These are phyloP conservation scores for Deilephila elpenor DNA, from an alignment of 2,888 invertebrate species.

Conservation along the genomic window DNA sequence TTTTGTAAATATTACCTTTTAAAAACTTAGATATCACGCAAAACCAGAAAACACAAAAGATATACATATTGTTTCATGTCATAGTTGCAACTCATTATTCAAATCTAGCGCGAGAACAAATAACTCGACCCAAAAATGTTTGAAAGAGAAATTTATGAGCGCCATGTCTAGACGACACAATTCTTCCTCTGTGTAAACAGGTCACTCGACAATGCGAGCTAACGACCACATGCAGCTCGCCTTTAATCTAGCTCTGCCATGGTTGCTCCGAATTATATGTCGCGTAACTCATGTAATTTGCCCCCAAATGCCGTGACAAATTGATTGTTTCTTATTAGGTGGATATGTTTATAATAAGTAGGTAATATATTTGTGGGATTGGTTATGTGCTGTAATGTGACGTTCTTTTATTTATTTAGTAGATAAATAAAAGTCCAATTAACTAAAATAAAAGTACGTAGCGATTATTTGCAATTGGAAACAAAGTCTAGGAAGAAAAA, in stretches of 20 bases:
- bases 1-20: too few relatives aligned
- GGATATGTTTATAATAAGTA: too few relatives aligned
- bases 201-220: constrained; percentile 7
- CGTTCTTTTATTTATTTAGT: too few relatives aligned
- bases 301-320: not conserved
- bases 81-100: not conserved
- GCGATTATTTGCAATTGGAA: too few relatives aligned
- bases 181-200: constrained; percentile 12
- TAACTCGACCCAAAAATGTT: not conserved
- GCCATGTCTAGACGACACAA: constrained; percentile 6
- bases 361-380: too few relatives aligned
- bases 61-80: not conserved
- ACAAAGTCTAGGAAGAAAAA: too few relatives aligned
- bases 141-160: not conserved
- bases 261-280: not conserved
- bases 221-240: not conserved
- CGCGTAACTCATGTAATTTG: not conserved
- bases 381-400: too few relatives aligned
- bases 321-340: not conserved
- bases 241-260: constrained; percentile 18
- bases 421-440: too few relatives aligned
- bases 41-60: too few relatives aligned
- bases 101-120: not conserved
- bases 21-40: too few relatives aligned
- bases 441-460: too few relatives aligned